Conservation (phyloP, 2,113 vertebrate genomes). For the Paradisaea rubra region DNA sequence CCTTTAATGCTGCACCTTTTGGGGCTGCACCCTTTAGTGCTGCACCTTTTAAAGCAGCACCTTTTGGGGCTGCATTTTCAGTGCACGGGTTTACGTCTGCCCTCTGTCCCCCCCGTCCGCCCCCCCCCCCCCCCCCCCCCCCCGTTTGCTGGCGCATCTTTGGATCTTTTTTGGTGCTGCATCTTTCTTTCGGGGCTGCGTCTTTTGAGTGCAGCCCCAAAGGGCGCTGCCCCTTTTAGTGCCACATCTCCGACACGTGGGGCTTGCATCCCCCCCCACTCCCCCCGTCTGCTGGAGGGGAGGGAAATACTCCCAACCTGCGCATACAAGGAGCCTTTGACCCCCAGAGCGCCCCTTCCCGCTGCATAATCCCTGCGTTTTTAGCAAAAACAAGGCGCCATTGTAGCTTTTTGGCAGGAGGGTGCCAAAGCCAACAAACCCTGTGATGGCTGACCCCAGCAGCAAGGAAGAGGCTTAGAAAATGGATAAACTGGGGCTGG, state of each 20-base stretch:
- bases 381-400: slow-evolving; percentile 27
- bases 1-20: background rate
- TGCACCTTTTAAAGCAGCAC: background rate
- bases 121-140: background rate
- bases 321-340: slow-evolving; percentile 2
- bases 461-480: background rate
- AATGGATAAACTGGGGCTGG: background rate
- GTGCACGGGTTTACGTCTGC: accelerated
- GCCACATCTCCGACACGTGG: background rate
- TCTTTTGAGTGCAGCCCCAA: background rate
- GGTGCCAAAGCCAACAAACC: slow-evolving; percentile 59
- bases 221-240: background rate
- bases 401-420: slow-evolving; percentile 22
- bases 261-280: background rate
- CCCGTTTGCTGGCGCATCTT: background rate
- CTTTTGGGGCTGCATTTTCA: background rate
- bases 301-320: background rate
- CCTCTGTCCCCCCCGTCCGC: background rate
- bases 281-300: accelerated
- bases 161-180: background rate
- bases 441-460: background rate
- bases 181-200: background rate
- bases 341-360: background rate
- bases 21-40: background rate
- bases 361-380: background rate